Base-by-base conservation (phyloP, 1,140 invertebrate genomes). In the Leguminivora glycinivorella region DNA sequence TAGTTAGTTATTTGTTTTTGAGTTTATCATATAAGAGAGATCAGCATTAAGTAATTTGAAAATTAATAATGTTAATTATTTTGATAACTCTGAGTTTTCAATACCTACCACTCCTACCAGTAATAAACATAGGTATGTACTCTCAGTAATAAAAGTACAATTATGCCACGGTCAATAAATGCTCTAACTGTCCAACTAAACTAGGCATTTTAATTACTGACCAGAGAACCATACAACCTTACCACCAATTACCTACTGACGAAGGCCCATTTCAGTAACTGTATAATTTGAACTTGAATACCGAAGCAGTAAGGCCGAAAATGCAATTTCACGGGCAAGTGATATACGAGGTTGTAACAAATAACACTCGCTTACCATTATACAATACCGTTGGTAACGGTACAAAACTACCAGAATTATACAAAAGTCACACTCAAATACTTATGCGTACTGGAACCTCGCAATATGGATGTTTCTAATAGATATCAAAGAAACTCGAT, bases 331-430 rank as follows among this genome's bases (percentile, higher is more conserved):
- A 52, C 47, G 47, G 47, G n/a, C 19, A 22, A 22, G 19, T 52
- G 6, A 22, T 22, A 52, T 52, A 52, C 7, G 47, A 22, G 47
- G 47, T 52, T 22, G 19, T 19, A 7, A 22, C 22, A 52, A 52
- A 22, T 52, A 52, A 10, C 47, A 34, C 58, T 14, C 14, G 14
- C n/a, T 31, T 31, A 29, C 25, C 25, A 29, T 63, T 63, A 17
- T 29, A 63, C 58, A 63, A 63, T 63, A 63, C 58, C 58, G 58
- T 63, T 63, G 25, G 25, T 63, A 63, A 63, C 58, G 58, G 58
- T 63, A 63, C 58, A 63, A 63, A 63, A 63, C 58, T 29, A 63
- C 26, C 25, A 63, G 58, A 63, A 63, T 63, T 63, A 63, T 63
- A 26, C 56, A 60, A 60, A 63, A 26, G 25, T 26, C 26, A 63